These are phyloP conservation scores for Drosophila mettleri DNA, from an alignment of 2,888 invertebrate species.

Conservation along the genomic window DNA sequence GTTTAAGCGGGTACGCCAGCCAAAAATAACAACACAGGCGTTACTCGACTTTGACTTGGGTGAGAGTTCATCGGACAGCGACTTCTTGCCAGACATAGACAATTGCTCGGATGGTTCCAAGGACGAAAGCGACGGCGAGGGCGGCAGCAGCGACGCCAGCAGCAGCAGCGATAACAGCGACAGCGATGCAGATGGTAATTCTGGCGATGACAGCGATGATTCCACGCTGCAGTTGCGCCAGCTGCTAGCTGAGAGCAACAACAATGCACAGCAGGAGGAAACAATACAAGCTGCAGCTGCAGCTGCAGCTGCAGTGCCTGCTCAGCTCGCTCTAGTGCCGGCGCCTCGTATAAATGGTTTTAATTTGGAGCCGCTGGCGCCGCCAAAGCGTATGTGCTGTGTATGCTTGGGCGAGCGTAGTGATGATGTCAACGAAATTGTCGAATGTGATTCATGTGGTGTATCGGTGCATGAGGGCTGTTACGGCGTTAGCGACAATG, in stretches of 20 bases:
- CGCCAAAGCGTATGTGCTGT: conserved; percentile 93
- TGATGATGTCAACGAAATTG: conserved; percentile 97
- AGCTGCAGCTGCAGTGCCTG: conserved; percentile 17
- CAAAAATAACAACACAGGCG: conserved; percentile 88
- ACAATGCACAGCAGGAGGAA: conserved; percentile 29
- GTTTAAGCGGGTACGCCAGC: conserved; percentile 87
- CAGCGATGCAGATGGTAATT: conserved; percentile 66
- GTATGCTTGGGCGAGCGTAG: conserved; percentile 97
- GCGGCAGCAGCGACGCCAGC: conserved; percentile 72
- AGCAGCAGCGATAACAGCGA: conserved; percentile 73
- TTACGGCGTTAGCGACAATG: conserved; percentile 96
- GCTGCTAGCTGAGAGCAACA: conserved; percentile 67
- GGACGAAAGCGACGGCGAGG: conserved; percentile 88
- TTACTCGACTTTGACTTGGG: conserved; percentile 93
- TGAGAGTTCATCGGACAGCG: conserved; percentile 97
- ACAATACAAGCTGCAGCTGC: neutral
- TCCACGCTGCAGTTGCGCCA: conserved; percentile 73
- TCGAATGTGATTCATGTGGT: conserved; percentile 98
- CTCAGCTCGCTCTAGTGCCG: conserved; percentile 25
- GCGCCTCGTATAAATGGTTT: conserved; percentile 46
- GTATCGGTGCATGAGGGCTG: conserved; percentile 99
- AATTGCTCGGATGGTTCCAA: conserved; percentile 86
- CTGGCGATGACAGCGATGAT: conserved; percentile 79
- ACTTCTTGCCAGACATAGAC: conserved; percentile 94
- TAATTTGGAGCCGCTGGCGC: conserved; percentile 80